phyloP scores from a whole-genome alignment of 2,888 invertebrate species.

The Phalera bucephala region DNA sequence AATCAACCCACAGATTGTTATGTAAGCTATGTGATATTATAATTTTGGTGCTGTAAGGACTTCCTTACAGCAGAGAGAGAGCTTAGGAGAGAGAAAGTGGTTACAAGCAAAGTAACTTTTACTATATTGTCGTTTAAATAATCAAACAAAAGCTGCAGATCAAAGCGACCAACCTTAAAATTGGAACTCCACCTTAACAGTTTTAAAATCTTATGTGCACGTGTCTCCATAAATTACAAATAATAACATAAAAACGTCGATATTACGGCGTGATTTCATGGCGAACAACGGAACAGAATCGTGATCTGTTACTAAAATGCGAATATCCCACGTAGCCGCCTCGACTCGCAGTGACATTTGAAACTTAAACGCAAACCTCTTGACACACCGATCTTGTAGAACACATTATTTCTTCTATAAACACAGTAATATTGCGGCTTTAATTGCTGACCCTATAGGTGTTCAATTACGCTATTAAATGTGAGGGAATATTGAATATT shows the following conservation, averaged over 20 bases:
- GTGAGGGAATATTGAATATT: background rate
- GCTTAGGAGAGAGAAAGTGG: too few species aligned
- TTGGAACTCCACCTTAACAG: too few species aligned
- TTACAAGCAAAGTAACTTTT: too few species aligned
- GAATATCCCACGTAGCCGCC: conserved; percentile 59
- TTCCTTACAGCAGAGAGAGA: too few species aligned
- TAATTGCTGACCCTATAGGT: conserved; percentile 3
- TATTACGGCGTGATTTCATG: conserved; percentile 19
- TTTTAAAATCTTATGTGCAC: too few species aligned
- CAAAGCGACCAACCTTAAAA: too few species aligned
- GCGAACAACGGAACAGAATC: conserved; percentile 35
- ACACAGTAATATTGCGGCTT: background rate
- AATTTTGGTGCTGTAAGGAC: too few species aligned
- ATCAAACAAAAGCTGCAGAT: too few species aligned
- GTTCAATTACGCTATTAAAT: background rate
- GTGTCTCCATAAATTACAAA: background rate
- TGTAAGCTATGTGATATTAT: too few species aligned
- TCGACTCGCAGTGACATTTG: conserved; percentile 68
- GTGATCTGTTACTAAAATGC: conserved; percentile 57
- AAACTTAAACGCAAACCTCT: conserved; percentile 49
- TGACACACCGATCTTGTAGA: conserved; percentile 10
- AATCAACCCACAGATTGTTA: too few species aligned
- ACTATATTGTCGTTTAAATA: too few species aligned
- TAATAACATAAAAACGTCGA: conserved; percentile 31
- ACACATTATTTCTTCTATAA: conserved; percentile 9